Evolutionary conservation across 2,113 vertebrate species (phyloP), one percentile per base, ranked within the genome.

Genomic region (Pachycephala philippinensis): DNA sequence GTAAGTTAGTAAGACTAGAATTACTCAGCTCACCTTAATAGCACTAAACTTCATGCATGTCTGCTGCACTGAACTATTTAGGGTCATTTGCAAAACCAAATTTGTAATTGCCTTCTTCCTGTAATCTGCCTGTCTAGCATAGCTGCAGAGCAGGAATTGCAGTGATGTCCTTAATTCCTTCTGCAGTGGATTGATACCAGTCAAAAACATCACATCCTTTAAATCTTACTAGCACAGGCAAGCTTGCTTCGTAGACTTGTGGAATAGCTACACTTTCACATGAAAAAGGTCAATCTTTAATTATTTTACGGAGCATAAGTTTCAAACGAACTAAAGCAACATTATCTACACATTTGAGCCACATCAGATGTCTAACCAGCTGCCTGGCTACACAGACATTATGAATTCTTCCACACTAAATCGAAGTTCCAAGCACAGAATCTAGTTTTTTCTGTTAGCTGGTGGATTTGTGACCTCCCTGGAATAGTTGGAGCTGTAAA

Each of bases 391-490:
- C 65, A 33, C 24, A 93, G 57, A 33, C 15, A n/a, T 78, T 87
- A 90, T 69, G 47, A 27, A 72, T 90, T 84, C 56, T 83, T 87
- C n/a, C 27, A 61, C 56, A 61, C 4, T 93, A 83, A 93, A 87
- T 92, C 37, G 1, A 19, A 75, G 23, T 49, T 87, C 28, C n/a
- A 87, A 85, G 15, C 21, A 75, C 23, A 74, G 49, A 60, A 64
- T 64, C 52, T 37, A 49, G 42, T 50, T 85, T 68, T 88, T 88
- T 53, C 65, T 2, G 28, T 82, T 66, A 82, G 83, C 21, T 6
- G 5, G 49, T 95, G 87, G 60, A 94, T 96, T 96, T 93, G 79
- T 90, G 68, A 94, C 76, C 22, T 96, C 44, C n/a, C 21, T 64
- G 35, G 30, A 95, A 49, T 11, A 65, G 17, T 1, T 54, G 27